These are phyloP conservation scores for Hanleya hanleyi DNA, from an alignment of 2,888 invertebrate genomes.

Conservation along the genomic window DNA sequence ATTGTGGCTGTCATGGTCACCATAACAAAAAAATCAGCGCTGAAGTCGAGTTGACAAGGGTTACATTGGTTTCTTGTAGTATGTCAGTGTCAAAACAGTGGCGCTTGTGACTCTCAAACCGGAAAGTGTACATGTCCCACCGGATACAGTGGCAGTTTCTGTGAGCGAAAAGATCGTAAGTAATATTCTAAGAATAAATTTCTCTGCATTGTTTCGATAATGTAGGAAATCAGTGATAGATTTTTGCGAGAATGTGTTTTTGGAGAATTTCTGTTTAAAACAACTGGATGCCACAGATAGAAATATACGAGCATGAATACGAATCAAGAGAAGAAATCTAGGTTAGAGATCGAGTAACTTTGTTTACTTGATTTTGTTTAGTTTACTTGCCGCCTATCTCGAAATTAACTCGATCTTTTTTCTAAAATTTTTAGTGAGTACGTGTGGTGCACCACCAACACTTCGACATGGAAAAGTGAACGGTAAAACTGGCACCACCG, in stretches of 20 bases:
- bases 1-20: no score
- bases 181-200: neutral
- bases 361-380: neutral
- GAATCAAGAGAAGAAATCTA: neutral
- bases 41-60: no score
- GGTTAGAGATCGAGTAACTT: neutral
- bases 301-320: no score
- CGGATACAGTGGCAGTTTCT: neutral
- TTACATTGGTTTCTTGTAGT: neutral
- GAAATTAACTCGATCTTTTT: no score
- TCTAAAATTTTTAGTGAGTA: neutral
- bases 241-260: no score
- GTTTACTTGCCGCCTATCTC: neutral
- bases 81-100: constrained; percentile 1
- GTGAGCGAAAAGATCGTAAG: neutral
- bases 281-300: no score
- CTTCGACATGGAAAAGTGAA: neutral
- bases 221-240: no score
- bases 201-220: neutral
- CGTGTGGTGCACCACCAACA: neutral
- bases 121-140: neutral
- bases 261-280: no score
- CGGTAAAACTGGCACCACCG: neutral
- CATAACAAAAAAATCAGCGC: no score
- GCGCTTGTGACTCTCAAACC: neutral